Evolutionary conservation across 2,888 invertebrate genomes (phyloP).

Genomic region (Pseudeuparius sepicola): DNA sequence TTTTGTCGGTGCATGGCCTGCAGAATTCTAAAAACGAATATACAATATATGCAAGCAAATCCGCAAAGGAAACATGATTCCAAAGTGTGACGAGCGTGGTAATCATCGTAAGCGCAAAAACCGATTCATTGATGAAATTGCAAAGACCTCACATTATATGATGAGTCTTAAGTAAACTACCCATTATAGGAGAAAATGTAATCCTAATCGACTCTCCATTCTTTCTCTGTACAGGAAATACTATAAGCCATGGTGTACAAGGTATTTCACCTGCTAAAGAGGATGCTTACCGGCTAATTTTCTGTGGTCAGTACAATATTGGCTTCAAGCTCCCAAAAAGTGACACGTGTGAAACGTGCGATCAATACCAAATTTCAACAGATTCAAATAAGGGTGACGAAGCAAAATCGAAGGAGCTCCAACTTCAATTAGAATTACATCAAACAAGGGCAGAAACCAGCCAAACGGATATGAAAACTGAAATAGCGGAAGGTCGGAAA

Average conservation of each 20-base stretch:
- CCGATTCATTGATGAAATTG: constrained; percentile 1
- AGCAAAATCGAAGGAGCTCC: constrained; percentile 3
- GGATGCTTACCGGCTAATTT: constrained; percentile 9
- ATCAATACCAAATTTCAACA: constrained; percentile 7
- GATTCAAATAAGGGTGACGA: constrained; percentile 2
- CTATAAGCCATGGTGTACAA: too few relatives aligned
- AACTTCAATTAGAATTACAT: constrained; percentile 7
- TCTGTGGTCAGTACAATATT: constrained; percentile 8
- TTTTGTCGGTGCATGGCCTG: constrained; percentile 5
- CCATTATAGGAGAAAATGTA: too few relatives aligned
- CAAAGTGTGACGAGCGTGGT: constrained; percentile 2
- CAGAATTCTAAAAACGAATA: neutral
- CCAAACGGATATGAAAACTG: too few relatives aligned
- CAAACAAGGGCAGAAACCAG: too few relatives aligned
- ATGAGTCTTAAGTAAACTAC: too few relatives aligned
- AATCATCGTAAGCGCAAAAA: neutral
- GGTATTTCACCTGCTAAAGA: constrained; percentile 10
- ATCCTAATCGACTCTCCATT: neutral
- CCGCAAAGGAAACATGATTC: neutral
- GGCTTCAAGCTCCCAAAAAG: constrained; percentile 9
- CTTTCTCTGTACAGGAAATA: constrained; percentile 1
- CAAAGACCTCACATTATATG: neutral
- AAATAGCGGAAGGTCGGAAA: constrained; percentile 3
- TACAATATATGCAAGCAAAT: constrained; percentile 3
- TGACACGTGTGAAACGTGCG: constrained; percentile 10